Evolutionary conservation across 1,140 invertebrate genomes (phyloP).

Genomic region (Diabrotica undecimpunctata): DNA sequence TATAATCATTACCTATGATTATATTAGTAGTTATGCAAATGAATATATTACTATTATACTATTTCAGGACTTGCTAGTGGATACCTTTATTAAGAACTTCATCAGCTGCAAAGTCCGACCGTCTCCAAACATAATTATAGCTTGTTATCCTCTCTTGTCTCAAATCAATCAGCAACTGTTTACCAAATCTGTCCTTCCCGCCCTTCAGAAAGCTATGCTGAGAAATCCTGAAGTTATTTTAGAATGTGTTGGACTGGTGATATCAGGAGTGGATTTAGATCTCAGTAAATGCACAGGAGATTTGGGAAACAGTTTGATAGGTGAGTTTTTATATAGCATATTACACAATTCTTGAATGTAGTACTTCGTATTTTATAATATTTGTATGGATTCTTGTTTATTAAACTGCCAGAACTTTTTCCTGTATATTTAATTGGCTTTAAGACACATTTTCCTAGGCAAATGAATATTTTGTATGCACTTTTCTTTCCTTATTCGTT

Average conservation of each 20-base stretch:
- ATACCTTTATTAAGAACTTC: slow-evolving; percentile 75
- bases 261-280: slow-evolving; percentile 70
- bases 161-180: slow-evolving; percentile 71
- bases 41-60: slow-evolving; percentile 17
- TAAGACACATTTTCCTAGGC: no score
- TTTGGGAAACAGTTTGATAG: slow-evolving; percentile 76
- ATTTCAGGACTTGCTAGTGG: slow-evolving; percentile 61
- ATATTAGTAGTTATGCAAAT: background rate
- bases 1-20: no score
- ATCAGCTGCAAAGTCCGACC: slow-evolving; percentile 78
- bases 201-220: slow-evolving; percentile 88
- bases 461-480: no score
- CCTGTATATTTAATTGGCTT: no score
- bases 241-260: slow-evolving; percentile 70
- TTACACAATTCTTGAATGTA: background rate
- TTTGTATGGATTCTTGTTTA: no score
- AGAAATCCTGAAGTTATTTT: slow-evolving; percentile 90
- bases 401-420: no score
- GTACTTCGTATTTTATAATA: background rate
- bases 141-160: slow-evolving; percentile 61
- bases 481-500: no score
- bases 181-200: slow-evolving; percentile 70
- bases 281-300: slow-evolving; percentile 76
- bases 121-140: slow-evolving; percentile 61
- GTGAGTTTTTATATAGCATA: slow-evolving; percentile 49